A percentile compares a stretch with the other conserved stretches of the same genome.
Conservation (phyloP, 2,797 vertebrate genomes). For the Crossoptilon crossoptilon region DNA sequence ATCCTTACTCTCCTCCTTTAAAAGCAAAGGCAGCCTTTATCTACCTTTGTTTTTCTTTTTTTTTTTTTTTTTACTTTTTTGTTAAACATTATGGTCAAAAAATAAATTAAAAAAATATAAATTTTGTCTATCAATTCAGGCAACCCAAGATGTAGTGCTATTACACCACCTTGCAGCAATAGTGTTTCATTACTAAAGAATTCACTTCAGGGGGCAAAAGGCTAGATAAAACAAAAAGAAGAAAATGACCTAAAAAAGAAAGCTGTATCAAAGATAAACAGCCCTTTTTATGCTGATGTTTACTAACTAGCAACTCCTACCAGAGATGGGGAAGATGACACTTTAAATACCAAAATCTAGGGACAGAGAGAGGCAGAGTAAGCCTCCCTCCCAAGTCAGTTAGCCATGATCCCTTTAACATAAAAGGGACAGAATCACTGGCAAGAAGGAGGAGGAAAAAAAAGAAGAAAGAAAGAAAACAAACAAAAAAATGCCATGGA, state of each 20-base stretch:
- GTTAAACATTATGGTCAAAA: slow-evolving; percentile 78
- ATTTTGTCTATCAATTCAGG: slow-evolving; percentile 77
- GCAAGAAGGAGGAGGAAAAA: background rate
- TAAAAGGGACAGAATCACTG: background rate
- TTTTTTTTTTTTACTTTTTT: slow-evolving; percentile 11
- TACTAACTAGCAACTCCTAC: background rate
- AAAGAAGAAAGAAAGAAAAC: background rate
- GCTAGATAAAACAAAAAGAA: slow-evolving; percentile 45
- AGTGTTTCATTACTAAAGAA: slow-evolving; percentile 70
- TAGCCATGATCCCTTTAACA: background rate
- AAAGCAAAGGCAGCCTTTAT: slow-evolving; percentile 63
- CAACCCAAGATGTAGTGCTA: slow-evolving; percentile 76
- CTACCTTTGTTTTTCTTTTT: slow-evolving; percentile 47
- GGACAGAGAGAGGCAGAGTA: background rate
- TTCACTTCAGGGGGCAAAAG: slow-evolving; percentile 50
- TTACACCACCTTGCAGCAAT: slow-evolving; percentile 76
- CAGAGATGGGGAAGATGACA: slow-evolving; percentile 2
- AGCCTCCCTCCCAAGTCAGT: background rate
- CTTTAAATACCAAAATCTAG: background rate
- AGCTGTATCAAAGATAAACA: background rate
- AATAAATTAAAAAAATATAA: slow-evolving; percentile 80
- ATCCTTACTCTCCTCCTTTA: slow-evolving; percentile 54
- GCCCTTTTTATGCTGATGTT: background rate
- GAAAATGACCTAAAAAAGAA: slow-evolving; percentile 47
- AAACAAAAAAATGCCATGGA: background rate